These are phyloP conservation scores for Halictus ligatus DNA, from an alignment of 2,888 invertebrate genomes.

Conservation along the genomic window DNA sequence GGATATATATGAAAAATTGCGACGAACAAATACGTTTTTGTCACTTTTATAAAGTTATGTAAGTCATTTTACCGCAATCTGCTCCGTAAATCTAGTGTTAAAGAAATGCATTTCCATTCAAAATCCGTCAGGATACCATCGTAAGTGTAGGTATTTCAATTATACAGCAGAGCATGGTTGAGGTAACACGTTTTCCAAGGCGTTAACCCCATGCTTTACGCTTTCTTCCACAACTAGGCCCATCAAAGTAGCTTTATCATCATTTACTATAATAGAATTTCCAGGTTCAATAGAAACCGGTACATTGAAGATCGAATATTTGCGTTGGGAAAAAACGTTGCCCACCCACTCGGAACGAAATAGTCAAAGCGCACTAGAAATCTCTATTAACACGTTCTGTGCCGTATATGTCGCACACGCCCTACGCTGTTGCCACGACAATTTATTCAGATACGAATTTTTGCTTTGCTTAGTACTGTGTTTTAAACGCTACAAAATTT, in stretches of 20 bases:
- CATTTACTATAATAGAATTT: not conserved
- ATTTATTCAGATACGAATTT: no score
- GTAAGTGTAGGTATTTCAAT: not conserved
- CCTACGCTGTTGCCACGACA: no score
- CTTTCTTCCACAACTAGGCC: conserved; percentile 2
- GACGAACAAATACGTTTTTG: not conserved
- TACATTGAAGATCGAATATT: not conserved
- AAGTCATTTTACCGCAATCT: no score
- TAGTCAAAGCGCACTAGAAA: not conserved
- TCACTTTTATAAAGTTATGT: not conserved
- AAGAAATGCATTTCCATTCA: not conserved
- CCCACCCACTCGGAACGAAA: not conserved
- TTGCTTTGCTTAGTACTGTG: no score
- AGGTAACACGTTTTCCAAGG: not conserved
- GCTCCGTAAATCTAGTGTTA: not conserved
- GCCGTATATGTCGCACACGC: no score
- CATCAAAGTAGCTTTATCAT: not conserved
- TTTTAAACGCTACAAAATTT: no score
- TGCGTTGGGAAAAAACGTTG: not conserved
- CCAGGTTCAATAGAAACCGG: not conserved
- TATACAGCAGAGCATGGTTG: not conserved
- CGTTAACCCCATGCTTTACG: not conserved
- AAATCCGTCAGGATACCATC: not conserved
- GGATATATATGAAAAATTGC: not conserved
- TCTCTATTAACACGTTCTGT: not conserved